Base-by-base conservation (phyloP, 2,797 vertebrate genomes). In the Periophthalmus magnuspinnatus region DNA sequence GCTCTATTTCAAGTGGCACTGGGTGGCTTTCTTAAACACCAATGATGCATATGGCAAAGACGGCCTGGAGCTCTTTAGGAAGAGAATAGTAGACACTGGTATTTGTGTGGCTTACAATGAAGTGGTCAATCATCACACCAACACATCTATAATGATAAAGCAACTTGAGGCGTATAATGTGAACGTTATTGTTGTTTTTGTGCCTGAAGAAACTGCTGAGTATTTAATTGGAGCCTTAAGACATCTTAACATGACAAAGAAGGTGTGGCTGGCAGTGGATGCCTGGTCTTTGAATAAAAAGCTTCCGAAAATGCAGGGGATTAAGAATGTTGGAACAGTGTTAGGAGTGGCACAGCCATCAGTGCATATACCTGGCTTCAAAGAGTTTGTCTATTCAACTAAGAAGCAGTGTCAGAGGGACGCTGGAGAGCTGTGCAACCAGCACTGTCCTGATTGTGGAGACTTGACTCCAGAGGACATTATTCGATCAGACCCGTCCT, bases 231-330 rank as follows among this genome's bases (percentile, higher is more conserved):
- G 81, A 47, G 83, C 89, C 0, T 93, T 93, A 54, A 74, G 95
- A 33, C 41, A 70, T 72, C 69, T 73, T 32, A 93, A 95, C 0
- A 2, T 96, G 66, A 92, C 80, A 0, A 74, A 89, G 65, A 95
- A 94, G 73, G 94, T 97, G 60, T 96, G 96, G 96, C 87, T 96
- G 0, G 93, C 93, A 21, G 89, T 89, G 0, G 95, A 97, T 16
- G 84, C 82, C 22, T 95, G 95, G 95, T 87, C 82, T 0, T 71
- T 95, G 70, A 91, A 93, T 71, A 81, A 79, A 0, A 52, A 55
- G 0, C 73, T 93, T 10, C 80, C 19, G 2, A 81, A 68, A 50
- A 9, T 34, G 9, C 77, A 91, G 0, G 91, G 92, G 65, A 92
- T 96, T 32, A 61, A 21, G 52, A 82, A 38, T 5, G 92, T 93